Conservation (phyloP, 2,797 vertebrate genomes). For the Remorina albescens region DNA sequence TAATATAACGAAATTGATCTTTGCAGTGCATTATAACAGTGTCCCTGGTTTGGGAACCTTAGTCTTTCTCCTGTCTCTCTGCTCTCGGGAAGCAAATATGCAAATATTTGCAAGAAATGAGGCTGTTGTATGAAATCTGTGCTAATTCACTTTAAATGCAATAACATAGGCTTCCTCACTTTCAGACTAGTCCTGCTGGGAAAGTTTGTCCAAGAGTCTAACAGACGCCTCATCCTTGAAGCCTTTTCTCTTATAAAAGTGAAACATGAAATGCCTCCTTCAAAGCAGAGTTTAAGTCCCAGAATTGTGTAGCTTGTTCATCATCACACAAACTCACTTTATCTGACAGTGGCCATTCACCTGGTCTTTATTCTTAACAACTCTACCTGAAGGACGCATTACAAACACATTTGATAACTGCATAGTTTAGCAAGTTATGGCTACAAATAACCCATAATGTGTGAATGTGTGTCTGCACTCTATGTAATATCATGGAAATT, state of each 20-base stretch:
- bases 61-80: background rate
- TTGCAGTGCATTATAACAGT: background rate
- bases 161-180: background rate
- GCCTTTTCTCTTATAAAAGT: background rate
- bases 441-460: background rate
- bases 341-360: background rate
- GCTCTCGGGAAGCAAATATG: background rate
- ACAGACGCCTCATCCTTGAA: background rate
- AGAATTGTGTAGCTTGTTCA: background rate
- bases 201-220: background rate
- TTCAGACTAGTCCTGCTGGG: background rate
- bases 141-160: background rate
- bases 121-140: background rate
- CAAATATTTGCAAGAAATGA: background rate
- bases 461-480: background rate
- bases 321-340: constrained; percentile 3
- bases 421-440: background rate
- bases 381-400: background rate
- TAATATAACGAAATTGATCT: background rate
- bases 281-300: background rate
- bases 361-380: too few species aligned
- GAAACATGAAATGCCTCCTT: background rate
- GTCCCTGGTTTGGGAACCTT: constrained; percentile 2
- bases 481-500: background rate
- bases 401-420: background rate